Evolutionary conservation across 1,140 invertebrate species (phyloP).

Genomic region (Drosophila repleta): DNA sequence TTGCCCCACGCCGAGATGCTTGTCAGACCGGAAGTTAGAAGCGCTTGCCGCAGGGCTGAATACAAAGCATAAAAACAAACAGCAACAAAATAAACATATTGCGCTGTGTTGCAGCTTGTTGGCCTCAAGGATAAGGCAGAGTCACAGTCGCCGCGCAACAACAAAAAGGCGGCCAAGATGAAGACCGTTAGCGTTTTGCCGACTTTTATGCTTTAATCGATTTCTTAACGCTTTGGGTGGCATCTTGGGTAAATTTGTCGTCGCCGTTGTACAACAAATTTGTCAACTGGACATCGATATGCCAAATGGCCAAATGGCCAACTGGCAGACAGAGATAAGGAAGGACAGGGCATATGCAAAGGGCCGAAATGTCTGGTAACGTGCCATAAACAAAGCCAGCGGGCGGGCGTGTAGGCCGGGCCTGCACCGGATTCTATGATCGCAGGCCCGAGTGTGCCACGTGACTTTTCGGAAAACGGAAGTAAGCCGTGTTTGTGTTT

Average conservation of each 20-base stretch:
- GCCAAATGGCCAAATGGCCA: slow-evolving; percentile 17
- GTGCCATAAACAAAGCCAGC: slow-evolving; percentile 81
- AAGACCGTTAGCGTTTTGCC: slow-evolving; percentile 47
- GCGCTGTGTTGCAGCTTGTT: slow-evolving; percentile 65
- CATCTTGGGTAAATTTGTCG: slow-evolving; percentile 68
- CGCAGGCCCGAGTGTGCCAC: slow-evolving; percentile 59
- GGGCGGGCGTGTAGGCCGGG: slow-evolving; percentile 39
- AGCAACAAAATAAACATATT: slow-evolving; percentile 37
- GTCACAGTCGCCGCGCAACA: slow-evolving; percentile 39
- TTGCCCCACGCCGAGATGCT: slow-evolving; percentile 26
- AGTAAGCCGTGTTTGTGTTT: slow-evolving; percentile 54
- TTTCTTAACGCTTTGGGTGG: slow-evolving; percentile 79
- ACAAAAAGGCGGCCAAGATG: slow-evolving; percentile 36
- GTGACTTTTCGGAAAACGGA: slow-evolving; percentile 83
- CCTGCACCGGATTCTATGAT: neutral
- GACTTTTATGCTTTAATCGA: slow-evolving; percentile 73
- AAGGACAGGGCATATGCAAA: slow-evolving; percentile 64
- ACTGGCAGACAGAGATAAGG: neutral
- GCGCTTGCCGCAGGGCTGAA: slow-evolving; percentile 33
- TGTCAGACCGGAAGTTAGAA: slow-evolving; percentile 63
- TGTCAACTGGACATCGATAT: slow-evolving; percentile 57
- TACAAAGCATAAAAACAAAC: neutral
- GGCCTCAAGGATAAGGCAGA: slow-evolving; percentile 63
- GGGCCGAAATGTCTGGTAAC: slow-evolving; percentile 56
- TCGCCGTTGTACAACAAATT: slow-evolving; percentile 70